Percentiles rank a stretch among this genome's conserved stretches.
Evolutionary conservation across 2,113 vertebrate species (phyloP).

Genomic region (Cephalopholis sonnerati): DNA sequence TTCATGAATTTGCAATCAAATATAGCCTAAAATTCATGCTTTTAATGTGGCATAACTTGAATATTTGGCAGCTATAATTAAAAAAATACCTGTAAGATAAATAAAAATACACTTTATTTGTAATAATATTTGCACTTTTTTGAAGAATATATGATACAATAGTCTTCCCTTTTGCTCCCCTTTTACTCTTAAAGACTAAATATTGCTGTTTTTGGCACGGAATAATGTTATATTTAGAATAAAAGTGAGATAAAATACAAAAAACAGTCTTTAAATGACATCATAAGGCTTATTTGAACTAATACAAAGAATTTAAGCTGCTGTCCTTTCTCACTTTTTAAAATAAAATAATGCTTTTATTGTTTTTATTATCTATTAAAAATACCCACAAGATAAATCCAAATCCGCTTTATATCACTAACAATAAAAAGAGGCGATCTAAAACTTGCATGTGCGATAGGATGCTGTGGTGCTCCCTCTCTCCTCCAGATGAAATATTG

Average conservation of each 20-base stretch:
- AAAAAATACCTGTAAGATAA: not conserved
- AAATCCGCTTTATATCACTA: not conserved
- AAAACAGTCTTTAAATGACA: not conserved
- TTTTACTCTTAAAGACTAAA: not conserved
- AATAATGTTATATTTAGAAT: not conserved
- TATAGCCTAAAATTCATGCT: not conserved
- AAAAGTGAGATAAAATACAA: not conserved
- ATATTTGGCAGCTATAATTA: not conserved
- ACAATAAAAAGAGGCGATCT: slow-evolving; percentile 7
- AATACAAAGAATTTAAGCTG: no score
- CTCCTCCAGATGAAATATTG: slow-evolving; percentile 84
- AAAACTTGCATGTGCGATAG: slow-evolving; percentile 25
- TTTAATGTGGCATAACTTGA: not conserved
- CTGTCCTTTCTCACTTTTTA: no score
- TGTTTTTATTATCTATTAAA: not conserved
- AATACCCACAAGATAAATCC: not conserved
- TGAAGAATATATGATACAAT: not conserved
- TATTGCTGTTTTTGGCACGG: not conserved
- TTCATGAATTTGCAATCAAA: not conserved
- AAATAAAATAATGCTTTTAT: not conserved
- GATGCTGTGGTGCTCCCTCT: slow-evolving; percentile 65
- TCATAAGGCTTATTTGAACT: not conserved
- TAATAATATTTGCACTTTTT: not conserved
- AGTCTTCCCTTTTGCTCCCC: not conserved
- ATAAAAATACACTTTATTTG: not conserved